Evolutionary conservation across 2,113 vertebrate species (phyloP).

Genomic region (Anser cygnoides): DNA sequence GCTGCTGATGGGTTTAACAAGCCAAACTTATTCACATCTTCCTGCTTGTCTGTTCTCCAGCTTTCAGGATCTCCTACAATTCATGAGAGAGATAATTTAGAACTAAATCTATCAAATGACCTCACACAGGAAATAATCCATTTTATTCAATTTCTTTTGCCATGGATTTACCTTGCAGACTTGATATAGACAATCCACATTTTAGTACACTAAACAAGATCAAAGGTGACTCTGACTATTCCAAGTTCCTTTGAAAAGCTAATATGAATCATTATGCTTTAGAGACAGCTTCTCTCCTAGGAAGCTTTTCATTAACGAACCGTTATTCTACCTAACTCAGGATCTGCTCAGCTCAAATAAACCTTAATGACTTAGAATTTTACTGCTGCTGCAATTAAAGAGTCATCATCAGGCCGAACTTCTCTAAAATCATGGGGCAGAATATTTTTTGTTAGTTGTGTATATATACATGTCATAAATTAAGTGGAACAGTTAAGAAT

Average conservation of each 20-base stretch:
- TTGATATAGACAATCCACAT: conserved; percentile 30
- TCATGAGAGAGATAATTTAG: conserved; percentile 19
- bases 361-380: background rate
- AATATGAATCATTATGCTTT: conserved; percentile 54
- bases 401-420: background rate
- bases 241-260: conserved; percentile 53
- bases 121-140: conserved; percentile 44
- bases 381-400: conserved; percentile 40
- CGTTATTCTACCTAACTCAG: conserved; percentile 32
- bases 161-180: background rate
- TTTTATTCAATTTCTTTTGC: conserved; percentile 45
- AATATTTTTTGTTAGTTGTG: background rate
- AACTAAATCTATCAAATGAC: conserved; percentile 21
- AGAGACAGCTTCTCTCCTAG: conserved; percentile 38
- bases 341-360: conserved; percentile 20
- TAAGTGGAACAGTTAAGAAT: background rate
- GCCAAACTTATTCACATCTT: background rate
- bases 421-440: background rate
- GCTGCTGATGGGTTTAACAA: background rate
- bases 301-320: conserved; percentile 46
- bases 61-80: background rate
- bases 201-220: conserved; percentile 60
- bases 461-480: background rate
- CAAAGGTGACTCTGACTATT: conserved; percentile 53
- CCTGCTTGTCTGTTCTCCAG: background rate